A percentile compares a stretch with the other conserved stretches of the same genome.
These are phyloP conservation scores for Brachyopa scutellaris DNA, from an alignment of 2,888 invertebrate species.

Conservation along the genomic window DNA sequence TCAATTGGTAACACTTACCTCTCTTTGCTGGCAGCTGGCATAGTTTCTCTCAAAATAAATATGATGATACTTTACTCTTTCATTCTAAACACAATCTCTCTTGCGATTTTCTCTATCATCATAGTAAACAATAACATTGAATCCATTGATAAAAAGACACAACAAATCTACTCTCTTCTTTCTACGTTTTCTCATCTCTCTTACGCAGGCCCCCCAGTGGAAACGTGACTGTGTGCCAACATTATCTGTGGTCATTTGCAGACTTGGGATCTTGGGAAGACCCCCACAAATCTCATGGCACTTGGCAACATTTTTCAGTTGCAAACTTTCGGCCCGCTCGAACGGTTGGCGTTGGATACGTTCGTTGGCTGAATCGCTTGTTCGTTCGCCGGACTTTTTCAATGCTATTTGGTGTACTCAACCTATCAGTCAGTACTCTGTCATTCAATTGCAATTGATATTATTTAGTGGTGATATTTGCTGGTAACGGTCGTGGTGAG, in stretches of 20 bases:
- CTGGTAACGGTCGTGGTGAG: slow-evolving; percentile 6
- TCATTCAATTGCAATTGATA: too few relatives aligned
- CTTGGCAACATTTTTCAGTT: slow-evolving; percentile 59
- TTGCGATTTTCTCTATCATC: background rate
- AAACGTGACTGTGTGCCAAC: slow-evolving; percentile 7
- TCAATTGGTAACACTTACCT: too few relatives aligned
- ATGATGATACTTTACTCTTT: background rate
- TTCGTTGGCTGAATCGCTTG: slow-evolving; percentile 53
- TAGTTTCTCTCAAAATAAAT: background rate
- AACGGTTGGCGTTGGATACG: slow-evolving; percentile 63
- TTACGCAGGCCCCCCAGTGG: background rate
- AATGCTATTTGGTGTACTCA: too few relatives aligned
- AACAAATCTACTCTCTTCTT: background rate
- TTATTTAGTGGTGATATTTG: too few relatives aligned
- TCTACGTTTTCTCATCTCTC: background rate
- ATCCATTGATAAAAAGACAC: slow-evolving; percentile 39
- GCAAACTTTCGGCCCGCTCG: slow-evolving; percentile 64
- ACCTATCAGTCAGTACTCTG: background rate
- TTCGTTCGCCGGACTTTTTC: slow-evolving; percentile 34
- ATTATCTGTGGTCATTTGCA: slow-evolving; percentile 5
- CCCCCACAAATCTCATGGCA: slow-evolving; percentile 28
- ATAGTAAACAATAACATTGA: background rate
- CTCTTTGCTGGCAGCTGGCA: background rate
- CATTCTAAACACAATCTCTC: slow-evolving; percentile 1
- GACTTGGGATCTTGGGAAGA: background rate